phyloP scores from a whole-genome alignment of 2,797 vertebrate genomes.

The Ataeniobius toweri region DNA sequence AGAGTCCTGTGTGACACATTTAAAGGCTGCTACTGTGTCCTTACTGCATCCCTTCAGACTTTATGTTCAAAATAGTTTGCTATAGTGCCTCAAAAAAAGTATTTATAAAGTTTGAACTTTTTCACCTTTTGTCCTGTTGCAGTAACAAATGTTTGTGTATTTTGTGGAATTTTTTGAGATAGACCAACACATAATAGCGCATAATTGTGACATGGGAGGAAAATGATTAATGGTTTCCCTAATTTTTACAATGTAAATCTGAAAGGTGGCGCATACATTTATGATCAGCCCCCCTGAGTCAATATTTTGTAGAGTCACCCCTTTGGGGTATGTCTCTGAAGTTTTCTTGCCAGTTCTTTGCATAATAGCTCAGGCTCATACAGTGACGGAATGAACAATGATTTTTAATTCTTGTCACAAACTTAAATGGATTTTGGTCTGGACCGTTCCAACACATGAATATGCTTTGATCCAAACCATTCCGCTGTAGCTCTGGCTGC shows the following conservation, averaged over 20 bases:
- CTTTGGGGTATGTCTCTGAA: too few species aligned
- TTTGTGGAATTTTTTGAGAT: neutral
- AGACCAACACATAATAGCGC: neutral
- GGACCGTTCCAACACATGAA: neutral
- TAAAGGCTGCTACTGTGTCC: constrained; percentile 51
- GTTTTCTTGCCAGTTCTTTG: too few species aligned
- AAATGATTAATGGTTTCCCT: too few species aligned
- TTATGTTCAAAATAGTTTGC: neutral
- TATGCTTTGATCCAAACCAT: neutral
- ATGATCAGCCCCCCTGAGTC: too few species aligned
- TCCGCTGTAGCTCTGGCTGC: neutral
- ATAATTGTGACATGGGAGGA: too few species aligned
- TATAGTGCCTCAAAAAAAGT: neutral
- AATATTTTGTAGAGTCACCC: too few species aligned
- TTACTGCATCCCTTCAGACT: neutral
- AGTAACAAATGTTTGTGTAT: neutral
- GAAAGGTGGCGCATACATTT: too few species aligned
- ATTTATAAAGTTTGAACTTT: neutral
- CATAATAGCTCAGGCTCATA: too few species aligned
- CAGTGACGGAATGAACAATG: neutral
- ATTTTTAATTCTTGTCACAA: too few species aligned
- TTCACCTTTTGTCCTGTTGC: neutral
- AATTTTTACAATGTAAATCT: too few species aligned
- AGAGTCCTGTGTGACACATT: constrained; percentile 61
- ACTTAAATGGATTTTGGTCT: too few species aligned